phyloP scores from a whole-genome alignment of 2,113 vertebrate species.

The Diadophis punctatus region DNA sequence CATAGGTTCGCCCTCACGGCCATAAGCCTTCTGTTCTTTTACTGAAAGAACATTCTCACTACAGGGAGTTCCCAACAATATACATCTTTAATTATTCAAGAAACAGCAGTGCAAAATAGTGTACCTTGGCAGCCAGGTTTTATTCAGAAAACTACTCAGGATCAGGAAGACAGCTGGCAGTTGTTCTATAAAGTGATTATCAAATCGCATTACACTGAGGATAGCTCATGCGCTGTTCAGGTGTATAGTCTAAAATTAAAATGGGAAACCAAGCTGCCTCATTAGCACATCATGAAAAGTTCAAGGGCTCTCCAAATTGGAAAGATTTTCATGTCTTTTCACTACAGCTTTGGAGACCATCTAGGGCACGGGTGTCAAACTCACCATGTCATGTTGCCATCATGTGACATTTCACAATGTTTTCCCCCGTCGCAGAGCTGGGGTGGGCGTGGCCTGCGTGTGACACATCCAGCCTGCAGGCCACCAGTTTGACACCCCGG shows the following conservation, averaged over 20 bases:
- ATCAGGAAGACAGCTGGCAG: neutral
- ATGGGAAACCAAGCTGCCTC: neutral
- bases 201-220: neutral
- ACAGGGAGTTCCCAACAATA: neutral
- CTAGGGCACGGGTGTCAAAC: neutral
- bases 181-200: neutral
- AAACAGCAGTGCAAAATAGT: neutral
- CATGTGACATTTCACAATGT: too few relatives aligned
- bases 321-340: neutral
- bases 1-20: too few relatives aligned
- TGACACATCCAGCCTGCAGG: too few relatives aligned
- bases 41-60: neutral
- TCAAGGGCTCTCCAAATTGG: neutral
- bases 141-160: neutral
- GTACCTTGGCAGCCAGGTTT: neutral
- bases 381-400: too few relatives aligned
- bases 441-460: too few relatives aligned
- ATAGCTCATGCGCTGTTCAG: neutral
- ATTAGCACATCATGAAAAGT: neutral
- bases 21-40: neutral
- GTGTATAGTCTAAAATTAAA: neutral
- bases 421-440: too few relatives aligned
- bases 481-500: too few relatives aligned
- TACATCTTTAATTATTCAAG: neutral
- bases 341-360: neutral